Evolutionary conservation across 2,113 vertebrate genomes (phyloP).

Genomic region (Elephas maximus): DNA sequence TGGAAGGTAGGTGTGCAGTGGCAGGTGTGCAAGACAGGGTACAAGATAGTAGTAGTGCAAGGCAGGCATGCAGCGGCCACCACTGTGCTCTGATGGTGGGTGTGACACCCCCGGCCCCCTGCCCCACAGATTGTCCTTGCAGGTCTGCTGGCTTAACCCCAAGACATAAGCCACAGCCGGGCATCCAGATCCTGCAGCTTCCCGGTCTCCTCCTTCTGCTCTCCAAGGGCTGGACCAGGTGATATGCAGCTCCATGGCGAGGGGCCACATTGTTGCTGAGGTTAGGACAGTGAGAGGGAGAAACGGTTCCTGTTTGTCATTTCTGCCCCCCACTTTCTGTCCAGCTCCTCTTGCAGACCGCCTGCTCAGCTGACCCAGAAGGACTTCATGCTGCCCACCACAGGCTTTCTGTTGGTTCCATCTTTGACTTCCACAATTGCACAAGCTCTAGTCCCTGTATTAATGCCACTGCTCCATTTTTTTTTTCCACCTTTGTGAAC

Average conservation of each 20-base stretch:
- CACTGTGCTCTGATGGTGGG: neutral
- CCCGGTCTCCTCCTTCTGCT: neutral
- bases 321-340: neutral
- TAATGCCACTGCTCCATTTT: rapidly evolving
- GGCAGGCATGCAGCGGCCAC: neutral
- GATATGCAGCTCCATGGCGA: too few species aligned
- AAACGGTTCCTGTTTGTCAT: neutral
- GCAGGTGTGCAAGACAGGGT: neutral
- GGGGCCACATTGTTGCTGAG: neutral
- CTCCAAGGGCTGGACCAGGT: neutral
- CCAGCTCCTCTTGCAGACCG: rapidly evolving
- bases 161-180: too few species aligned
- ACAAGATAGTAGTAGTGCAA: neutral
- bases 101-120: neutral
- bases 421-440: neutral
- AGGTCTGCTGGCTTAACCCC: neutral
- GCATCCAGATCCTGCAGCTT: neutral
- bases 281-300: rapidly evolving
- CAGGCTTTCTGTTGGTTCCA: neutral
- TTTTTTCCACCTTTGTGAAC: neutral
- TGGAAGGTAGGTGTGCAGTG: too few species aligned
- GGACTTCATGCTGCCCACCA: rapidly evolving
- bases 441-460: too few species aligned
- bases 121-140: neutral
- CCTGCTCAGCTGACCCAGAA: rapidly evolving